A percentile compares a stretch with the other conserved stretches of the same genome.
Conservation (phyloP, 2,113 vertebrate genomes). For the Crotalus horridus region DNA sequence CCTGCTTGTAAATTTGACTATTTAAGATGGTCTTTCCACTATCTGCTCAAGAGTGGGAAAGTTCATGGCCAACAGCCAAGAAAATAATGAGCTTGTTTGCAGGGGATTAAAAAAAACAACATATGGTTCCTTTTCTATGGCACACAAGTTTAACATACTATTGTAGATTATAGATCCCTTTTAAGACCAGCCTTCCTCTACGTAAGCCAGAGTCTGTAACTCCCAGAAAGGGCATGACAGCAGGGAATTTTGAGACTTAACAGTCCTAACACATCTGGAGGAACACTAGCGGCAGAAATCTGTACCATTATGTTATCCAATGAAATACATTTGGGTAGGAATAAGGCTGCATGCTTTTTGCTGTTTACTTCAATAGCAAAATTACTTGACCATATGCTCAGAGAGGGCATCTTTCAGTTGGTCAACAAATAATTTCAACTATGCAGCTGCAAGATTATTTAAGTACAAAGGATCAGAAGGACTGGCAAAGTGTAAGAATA, state of each 20-base stretch:
- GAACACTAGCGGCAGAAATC: not conserved
- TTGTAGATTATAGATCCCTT: not conserved
- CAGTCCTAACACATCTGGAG: not conserved
- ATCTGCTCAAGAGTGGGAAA: not conserved
- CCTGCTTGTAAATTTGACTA: not conserved
- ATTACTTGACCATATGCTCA: not conserved
- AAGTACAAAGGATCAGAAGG: not conserved
- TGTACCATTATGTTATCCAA: not conserved
- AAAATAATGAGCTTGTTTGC: not conserved
- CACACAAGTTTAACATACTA: not conserved
- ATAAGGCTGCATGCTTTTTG: not conserved
- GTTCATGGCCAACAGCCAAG: not conserved
- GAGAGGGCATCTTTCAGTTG: not conserved
- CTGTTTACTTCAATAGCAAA: not conserved
- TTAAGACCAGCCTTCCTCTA: not conserved
- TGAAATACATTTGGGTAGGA: not conserved
- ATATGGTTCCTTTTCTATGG: not conserved
- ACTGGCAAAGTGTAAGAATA: no score
- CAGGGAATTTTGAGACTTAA: not conserved
- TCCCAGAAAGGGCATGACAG: not conserved
- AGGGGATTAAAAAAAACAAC: not conserved
- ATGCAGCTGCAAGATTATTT: not conserved
- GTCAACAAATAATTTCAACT: not conserved
- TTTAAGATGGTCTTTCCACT: not conserved
- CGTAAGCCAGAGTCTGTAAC: not conserved